phyloP scores from a whole-genome alignment of 2,797 vertebrate species.

The Ctenopoma multispine region DNA sequence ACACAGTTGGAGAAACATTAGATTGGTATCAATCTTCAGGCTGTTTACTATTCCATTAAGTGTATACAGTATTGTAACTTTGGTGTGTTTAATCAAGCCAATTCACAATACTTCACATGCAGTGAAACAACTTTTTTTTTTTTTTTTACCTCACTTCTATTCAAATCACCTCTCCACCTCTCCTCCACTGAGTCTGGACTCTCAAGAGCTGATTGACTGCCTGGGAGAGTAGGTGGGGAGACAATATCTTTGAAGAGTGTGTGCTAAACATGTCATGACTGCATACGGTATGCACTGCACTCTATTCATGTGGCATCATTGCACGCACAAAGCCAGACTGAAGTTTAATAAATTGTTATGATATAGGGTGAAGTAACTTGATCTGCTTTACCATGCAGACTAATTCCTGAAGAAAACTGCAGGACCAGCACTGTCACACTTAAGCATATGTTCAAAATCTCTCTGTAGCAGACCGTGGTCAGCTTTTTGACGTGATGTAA shows the following conservation, averaged over 20 bases:
- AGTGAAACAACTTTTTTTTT: neutral
- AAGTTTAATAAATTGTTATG: constrained; percentile 37
- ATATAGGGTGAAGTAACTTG: constrained; percentile 33
- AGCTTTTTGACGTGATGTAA: constrained; percentile 62
- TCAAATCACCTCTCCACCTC: constrained; percentile 9
- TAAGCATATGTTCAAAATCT: constrained; percentile 6
- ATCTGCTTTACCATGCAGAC: constrained; percentile 30
- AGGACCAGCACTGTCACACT: constrained; percentile 19
- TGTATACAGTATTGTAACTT: neutral
- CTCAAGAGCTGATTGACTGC: constrained; percentile 42
- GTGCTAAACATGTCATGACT: constrained; percentile 46
- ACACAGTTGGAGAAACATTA: too few relatives aligned
- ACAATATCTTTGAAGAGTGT: constrained; percentile 51
- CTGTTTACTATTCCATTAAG: neutral
- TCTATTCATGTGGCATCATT: neutral
- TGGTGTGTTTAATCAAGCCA: neutral
- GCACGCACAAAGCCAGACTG: constrained; percentile 4
- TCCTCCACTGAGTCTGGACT: constrained; percentile 32
- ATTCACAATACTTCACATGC: constrained; percentile 6
- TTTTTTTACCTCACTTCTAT: rapidly evolving
- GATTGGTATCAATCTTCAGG: too few relatives aligned
- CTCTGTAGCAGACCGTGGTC: constrained; percentile 20
- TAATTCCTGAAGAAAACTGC: constrained; percentile 5
- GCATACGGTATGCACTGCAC: constrained; percentile 30
- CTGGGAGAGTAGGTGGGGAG: constrained; percentile 39